These are phyloP conservation scores for Pontoporia blainvillei DNA, from an alignment of 2,113 vertebrate species.

Conservation along the genomic window DNA sequence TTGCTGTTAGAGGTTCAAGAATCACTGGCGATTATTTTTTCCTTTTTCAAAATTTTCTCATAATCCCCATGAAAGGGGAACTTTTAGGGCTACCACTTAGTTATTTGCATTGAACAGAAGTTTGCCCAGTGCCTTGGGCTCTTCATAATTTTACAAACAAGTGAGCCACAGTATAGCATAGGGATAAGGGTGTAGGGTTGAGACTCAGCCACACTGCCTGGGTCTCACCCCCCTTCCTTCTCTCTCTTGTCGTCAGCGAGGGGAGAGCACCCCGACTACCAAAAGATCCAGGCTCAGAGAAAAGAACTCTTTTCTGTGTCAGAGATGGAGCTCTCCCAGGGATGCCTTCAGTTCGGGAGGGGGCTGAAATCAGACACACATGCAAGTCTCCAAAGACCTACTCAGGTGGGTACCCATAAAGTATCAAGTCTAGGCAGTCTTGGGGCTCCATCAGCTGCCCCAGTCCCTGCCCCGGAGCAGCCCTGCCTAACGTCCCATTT, in stretches of 20 bases:
- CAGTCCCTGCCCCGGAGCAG: fast-evolving
- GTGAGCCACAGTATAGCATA: background rate
- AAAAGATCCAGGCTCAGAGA: background rate
- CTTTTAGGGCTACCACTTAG: background rate
- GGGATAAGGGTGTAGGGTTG: no score
- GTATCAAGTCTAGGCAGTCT: background rate
- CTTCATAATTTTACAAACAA: background rate
- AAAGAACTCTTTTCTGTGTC: background rate
- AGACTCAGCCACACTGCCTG: background rate
- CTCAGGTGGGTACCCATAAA: background rate
- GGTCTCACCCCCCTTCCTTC: no score
- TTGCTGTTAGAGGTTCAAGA: background rate
- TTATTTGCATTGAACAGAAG: background rate
- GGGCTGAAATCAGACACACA: background rate
- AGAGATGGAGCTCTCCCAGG: background rate
- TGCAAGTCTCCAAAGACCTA: background rate
- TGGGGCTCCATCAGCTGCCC: background rate
- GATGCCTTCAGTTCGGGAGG: background rate
- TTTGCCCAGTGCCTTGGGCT: background rate
- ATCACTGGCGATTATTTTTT: background rate
- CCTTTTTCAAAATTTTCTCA: background rate
- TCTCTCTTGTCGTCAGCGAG: background rate
- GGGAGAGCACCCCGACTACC: background rate
- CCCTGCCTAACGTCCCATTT: background rate
- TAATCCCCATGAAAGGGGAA: background rate